Conservation (phyloP, 2,888 invertebrate genomes). For the Epistrophe grossulariae region DNA sequence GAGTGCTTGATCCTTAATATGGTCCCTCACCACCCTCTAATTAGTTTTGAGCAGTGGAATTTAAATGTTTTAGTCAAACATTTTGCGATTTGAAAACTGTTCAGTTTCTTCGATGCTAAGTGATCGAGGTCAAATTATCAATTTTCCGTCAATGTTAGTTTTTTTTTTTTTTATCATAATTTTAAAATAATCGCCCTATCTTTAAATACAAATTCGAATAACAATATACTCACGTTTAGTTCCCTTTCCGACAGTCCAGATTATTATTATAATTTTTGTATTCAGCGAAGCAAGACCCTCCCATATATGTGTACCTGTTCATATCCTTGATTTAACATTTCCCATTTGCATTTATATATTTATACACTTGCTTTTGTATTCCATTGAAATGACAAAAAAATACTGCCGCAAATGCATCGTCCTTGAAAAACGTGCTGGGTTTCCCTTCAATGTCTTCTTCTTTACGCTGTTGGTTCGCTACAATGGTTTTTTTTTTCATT, state of each 20-base stretch:
- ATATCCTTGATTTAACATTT: not conserved
- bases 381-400: slow-evolving; percentile 13
- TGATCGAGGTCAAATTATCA: too few relatives aligned
- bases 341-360: not conserved
- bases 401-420: not conserved
- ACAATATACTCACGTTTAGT: not conserved
- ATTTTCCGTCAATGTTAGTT: too few relatives aligned
- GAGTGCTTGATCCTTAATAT: too few relatives aligned
- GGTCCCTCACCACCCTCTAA: too few relatives aligned
- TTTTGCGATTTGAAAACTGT: too few relatives aligned
- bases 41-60: too few relatives aligned
- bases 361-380: not conserved
- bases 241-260: not conserved
- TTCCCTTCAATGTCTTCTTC: slow-evolving; percentile 12
- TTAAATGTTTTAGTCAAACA: too few relatives aligned
- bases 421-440: slow-evolving; percentile 21
- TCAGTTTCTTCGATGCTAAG: too few relatives aligned
- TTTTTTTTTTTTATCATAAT: too few relatives aligned
- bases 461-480: not conserved
- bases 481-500: not conserved
- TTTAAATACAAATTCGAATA: not conserved
- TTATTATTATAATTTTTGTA: not conserved
- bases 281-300: not conserved
- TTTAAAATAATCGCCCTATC: too few relatives aligned
- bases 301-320: not conserved